Percentiles rank a stretch among this genome's conserved stretches.
These are phyloP conservation scores for Pseudorectes ferrugineus DNA, from an alignment of 2,113 vertebrate species.

Conservation along the genomic window DNA sequence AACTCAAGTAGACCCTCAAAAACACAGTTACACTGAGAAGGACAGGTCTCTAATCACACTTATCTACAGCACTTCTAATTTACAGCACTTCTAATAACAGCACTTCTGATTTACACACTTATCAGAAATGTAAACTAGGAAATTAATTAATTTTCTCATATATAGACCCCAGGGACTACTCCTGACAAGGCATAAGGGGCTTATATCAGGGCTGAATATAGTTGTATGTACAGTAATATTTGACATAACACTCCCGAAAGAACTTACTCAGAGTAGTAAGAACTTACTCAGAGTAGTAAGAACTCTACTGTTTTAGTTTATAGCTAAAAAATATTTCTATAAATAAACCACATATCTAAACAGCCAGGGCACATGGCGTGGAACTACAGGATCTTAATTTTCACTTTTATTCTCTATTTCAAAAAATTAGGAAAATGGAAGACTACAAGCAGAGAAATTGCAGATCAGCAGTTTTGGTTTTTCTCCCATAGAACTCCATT, in stretches of 20 bases:
- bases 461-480: not conserved
- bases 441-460: not conserved
- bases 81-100: not conserved
- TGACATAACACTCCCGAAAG: not conserved
- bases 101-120: not conserved
- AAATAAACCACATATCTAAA: not conserved
- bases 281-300: not conserved
- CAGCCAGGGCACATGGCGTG: not conserved
- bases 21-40: not conserved
- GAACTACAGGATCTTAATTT: not conserved
- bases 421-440: not conserved
- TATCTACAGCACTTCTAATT: not conserved
- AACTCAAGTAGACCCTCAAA: not conserved
- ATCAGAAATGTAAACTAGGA: not conserved
- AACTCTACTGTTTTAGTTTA: not conserved
- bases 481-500: not conserved
- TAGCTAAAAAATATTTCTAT: not conserved
- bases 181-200: not conserved
- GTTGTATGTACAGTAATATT: not conserved
- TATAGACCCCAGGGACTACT: not conserved
- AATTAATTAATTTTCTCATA: not conserved
- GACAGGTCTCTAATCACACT: not conserved
- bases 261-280: not conserved
- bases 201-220: not conserved
- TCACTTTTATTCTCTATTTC: not conserved